Base-by-base conservation (phyloP, 1,140 invertebrate species). In the Penaeus chinensis region DNA sequence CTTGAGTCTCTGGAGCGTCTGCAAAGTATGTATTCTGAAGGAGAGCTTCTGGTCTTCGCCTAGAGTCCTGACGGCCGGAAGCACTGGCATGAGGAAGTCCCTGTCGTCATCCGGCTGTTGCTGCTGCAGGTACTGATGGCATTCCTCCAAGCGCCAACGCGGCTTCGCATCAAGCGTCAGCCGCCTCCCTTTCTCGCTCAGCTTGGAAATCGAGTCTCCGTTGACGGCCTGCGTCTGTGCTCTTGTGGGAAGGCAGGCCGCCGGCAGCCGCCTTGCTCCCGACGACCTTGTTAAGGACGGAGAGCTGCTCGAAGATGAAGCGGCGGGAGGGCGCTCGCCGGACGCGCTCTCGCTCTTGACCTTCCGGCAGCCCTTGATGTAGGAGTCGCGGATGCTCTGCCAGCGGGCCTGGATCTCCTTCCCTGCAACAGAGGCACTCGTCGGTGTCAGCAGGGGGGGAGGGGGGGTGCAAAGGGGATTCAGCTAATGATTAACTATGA, bases 311-410 rank as follows among this genome's bases (percentile, higher is more conserved):
- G 37, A 47, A 65, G 18, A 84, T n/a, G 37, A 78, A 77, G 62
- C 69, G 83, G 42, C 83, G 83, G 61, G 42, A 84, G 47, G 74
- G 27, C 61, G 62, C 24, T 60, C 69, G 61, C 16, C 42, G 37
- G 37, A 20, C 27, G 54, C 54, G 37, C 22, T 10, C 11, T 42
- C 42, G 24, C n/a, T 63, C 32, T 37, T 71, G 32, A 8, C 4
- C 54, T 61, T 77, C 54, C 74, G 61, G 42, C 71, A 84, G 32
- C 62, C 74, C 71, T 77, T 84, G 24, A 22, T 61, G 69, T 60
- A 76, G 37, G 69, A 76, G 83, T 77, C 83, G 37, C 83, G 71
- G 61, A 77, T 78, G 54, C 74, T 84, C n/a, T 60, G 47, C 69
- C 83, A 84, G 24, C 61, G 69, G 20, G 47, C 54, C 22, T 76